Evolutionary conservation across 1,140 invertebrate species (phyloP).

Genomic region (Caerostris extrusa): DNA sequence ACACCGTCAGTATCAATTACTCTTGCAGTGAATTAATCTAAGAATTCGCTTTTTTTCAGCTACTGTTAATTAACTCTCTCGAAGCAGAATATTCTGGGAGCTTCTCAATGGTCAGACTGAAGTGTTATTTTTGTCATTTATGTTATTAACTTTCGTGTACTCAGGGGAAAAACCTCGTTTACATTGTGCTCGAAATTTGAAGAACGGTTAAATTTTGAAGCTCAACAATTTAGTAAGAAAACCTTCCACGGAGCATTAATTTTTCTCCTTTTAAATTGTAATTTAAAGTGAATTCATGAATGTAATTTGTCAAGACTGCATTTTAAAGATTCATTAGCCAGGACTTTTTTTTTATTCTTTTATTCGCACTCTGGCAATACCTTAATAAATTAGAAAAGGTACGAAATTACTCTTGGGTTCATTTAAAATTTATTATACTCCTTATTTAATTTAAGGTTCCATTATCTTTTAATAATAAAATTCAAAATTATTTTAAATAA

Average conservation of each 20-base stretch:
- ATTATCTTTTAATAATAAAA: not conserved
- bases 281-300: conserved; percentile 25
- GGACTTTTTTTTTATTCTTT: not conserved
- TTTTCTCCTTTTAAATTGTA: not conserved
- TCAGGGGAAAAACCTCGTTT: conserved; percentile 21
- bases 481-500: not conserved
- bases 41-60: not conserved
- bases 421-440: not conserved
- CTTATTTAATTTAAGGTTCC: not conserved
- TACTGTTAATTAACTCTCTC: conserved; percentile 37
- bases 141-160: conserved; percentile 45
- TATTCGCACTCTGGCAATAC: no score
- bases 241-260: not conserved
- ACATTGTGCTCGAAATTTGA: conserved; percentile 41
- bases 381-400: no score
- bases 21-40: conserved; percentile 14
- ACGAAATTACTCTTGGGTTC: not conserved
- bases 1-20: conserved; percentile 36
- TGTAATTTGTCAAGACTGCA: conserved; percentile 26
- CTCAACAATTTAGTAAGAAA: conserved; percentile 33
- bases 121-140: conserved; percentile 41
- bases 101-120: conserved; percentile 25
- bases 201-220: conserved; percentile 13
- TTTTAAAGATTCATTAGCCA: not conserved
- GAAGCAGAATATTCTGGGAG: not conserved